These are phyloP conservation scores for Rhopilema esculentum DNA, from an alignment of 30 jellyfish, hydroid and myxozoan genomes.

Conservation along the genomic window DNA sequence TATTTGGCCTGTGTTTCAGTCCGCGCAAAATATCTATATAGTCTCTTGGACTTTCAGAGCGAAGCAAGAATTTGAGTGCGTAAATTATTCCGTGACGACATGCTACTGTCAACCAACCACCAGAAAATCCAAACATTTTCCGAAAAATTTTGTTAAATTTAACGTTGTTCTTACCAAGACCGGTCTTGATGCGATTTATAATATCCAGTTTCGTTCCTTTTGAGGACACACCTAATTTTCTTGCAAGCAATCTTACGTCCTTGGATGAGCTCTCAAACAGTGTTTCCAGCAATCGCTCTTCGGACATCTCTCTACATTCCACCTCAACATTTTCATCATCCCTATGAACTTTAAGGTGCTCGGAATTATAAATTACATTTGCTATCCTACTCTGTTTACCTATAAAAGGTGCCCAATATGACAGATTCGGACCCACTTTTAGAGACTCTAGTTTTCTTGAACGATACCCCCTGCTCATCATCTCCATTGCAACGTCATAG, in stretches of 20 bases:
- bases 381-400: conserved; percentile 1
- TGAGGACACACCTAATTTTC: conserved; percentile 6
- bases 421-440: conserved; percentile 27
- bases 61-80: conserved; percentile 38
- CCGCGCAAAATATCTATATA: conserved; percentile 39
- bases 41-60: conserved; percentile 70
- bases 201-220: conserved; percentile 46
- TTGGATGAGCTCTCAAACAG: background rate
- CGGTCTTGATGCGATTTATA: conserved; percentile 38
- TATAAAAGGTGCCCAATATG: conserved; percentile 66
- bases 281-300: conserved; percentile 38
- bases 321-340: background rate
- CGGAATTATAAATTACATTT: conserved; percentile 31
- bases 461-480: conserved; percentile 31
- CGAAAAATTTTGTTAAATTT: conserved; percentile 38
- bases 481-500: conserved; percentile 15
- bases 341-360: conserved; percentile 23
- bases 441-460: background rate
- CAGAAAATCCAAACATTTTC: conserved; percentile 60
- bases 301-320: conserved; percentile 43
- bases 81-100: conserved; percentile 65
- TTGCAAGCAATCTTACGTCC: conserved; percentile 27
- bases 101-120: conserved; percentile 57
- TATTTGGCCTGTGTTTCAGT: conserved; percentile 47
- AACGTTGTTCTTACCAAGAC: conserved; percentile 10